A percentile compares a stretch with the other conserved stretches of the same genome.
Evolutionary conservation across 1,140 invertebrate genomes (phyloP).

Genomic region (Saccostrea echinata): DNA sequence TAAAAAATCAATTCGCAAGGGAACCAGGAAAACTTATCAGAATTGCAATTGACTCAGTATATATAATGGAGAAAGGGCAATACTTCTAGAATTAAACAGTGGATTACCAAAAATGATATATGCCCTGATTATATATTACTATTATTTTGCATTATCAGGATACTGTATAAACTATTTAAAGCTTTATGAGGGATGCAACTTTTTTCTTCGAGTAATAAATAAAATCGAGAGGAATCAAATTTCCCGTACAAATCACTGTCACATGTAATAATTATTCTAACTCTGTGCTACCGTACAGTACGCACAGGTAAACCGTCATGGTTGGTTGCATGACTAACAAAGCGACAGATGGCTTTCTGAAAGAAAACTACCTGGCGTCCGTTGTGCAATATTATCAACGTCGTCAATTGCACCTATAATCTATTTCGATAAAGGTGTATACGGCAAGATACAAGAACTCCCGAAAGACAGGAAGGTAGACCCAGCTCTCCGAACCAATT

Average conservation of each 20-base stretch:
- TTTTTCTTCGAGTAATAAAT: too few relatives aligned
- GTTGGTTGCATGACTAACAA: neutral
- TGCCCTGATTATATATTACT: too few relatives aligned
- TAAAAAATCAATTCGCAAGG: too few relatives aligned
- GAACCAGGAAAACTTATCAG: too few relatives aligned
- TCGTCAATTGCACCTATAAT: neutral
- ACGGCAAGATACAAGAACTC: neutral
- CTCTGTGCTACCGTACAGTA: neutral
- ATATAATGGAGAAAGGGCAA: too few relatives aligned
- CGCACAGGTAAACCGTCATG: conserved; percentile 3
- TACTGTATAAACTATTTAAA: too few relatives aligned
- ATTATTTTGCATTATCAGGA: too few relatives aligned
- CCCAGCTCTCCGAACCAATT: neutral
- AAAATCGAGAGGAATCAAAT: too few relatives aligned
- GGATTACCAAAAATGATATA: too few relatives aligned
- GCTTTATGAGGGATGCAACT: too few relatives aligned
- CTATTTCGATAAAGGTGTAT: neutral
- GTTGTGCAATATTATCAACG: neutral
- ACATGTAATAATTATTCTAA: neutral
- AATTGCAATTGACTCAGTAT: too few relatives aligned
- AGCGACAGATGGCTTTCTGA: neutral
- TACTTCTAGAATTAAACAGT: too few relatives aligned
- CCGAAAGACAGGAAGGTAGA: neutral
- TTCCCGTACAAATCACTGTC: neutral
- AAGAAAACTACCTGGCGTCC: neutral